Evolutionary conservation across 2,888 invertebrate genomes (phyloP), one percentile per base, ranked within the genome.

Genomic region (Himalopsyche tibetana): DNA sequence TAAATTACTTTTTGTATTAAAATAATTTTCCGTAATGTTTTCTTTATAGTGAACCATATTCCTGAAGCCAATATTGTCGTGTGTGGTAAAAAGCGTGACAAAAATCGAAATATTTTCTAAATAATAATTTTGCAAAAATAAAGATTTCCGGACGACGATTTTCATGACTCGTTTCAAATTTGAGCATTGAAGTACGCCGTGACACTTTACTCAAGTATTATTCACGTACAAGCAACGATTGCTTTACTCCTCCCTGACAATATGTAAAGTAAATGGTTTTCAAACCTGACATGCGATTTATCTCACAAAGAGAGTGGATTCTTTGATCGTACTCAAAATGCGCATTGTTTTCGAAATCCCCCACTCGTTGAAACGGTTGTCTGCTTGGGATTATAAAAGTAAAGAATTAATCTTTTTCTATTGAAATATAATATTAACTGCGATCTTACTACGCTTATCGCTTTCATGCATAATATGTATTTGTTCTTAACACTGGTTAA

Each of bases 251-350:
- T 36, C 74, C n/a, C 36, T 36, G 74, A 74, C 74, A 74, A 36
- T 74, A 74, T 74, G 74, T 74, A 74, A 74, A 36, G 11, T 38
- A 74, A 74, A 74, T 74, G 74, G 74, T 74, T 74, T 51, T 74
- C 74, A 74, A 74, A 38, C 74, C 36, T 74, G 74, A 74, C 74
- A 74, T 74, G 74, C 74, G 74, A 74, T 36, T 74, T 74, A 74
- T 74, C 36, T 28, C 5, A 74, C 74, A 74, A 74, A 74, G 74
- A 36, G 36, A 74, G 74, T 38, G 38, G 74, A 74, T 74, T 74
- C 74, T 74, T 74, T 74, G 74, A 74, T 74, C 36, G 36, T 36
- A 74, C 38, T 74, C 15, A 15, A 74, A 36, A 74, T 74, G 74
- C 38, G 74, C 38, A 74, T 74, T 74, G 74, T 74, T 74, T 74